A percentile compares a stretch with the other conserved stretches of the same genome.
Evolutionary conservation across 1,140 invertebrate genomes (phyloP).

Genomic region (Xylocopa sonorina): DNA sequence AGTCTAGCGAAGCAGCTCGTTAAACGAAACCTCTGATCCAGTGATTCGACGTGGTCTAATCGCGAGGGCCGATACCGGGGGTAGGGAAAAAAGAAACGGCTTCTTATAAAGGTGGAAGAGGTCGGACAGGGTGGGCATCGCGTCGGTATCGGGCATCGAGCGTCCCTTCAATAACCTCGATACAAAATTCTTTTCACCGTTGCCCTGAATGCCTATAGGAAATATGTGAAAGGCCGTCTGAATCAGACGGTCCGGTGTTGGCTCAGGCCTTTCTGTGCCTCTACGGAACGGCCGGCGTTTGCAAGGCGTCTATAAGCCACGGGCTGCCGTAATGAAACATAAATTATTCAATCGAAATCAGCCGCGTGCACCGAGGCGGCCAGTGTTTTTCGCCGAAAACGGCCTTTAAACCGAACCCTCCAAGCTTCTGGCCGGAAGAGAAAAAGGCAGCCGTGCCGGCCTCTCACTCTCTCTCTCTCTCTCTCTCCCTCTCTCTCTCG

Average conservation of each 20-base stretch:
- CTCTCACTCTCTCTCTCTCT: too few species aligned
- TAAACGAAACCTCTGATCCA: too few species aligned
- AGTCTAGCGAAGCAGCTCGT: too few species aligned
- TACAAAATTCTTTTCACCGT: constrained; percentile 82
- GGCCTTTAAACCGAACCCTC: constrained; percentile 74
- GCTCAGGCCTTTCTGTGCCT: constrained; percentile 76
- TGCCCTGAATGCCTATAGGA: constrained; percentile 80
- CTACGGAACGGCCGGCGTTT: constrained; percentile 76
- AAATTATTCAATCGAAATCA: constrained; percentile 83
- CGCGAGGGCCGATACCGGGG: too few species aligned
- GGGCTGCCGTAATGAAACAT: constrained; percentile 80
- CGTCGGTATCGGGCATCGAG: constrained; percentile 72
- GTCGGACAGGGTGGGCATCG: constrained; percentile 36
- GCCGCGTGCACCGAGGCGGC: constrained; percentile 66
- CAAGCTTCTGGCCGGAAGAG: constrained; percentile 62
- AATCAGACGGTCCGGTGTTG: constrained; percentile 74
- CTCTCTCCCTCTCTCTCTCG: too few species aligned
- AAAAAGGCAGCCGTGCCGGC: too few species aligned
- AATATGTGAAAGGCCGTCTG: constrained; percentile 79
- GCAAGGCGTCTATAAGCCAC: constrained; percentile 80
- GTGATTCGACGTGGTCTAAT: too few species aligned
- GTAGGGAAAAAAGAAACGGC: constrained; percentile 8
- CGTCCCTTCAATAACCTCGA: constrained; percentile 80
- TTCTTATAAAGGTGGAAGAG: constrained; percentile 36
- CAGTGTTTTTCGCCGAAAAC: constrained; percentile 65